Percentiles rank a stretch among this genome's conserved stretches.
Evolutionary conservation across 2,888 invertebrate species (phyloP).

Genomic region (Euphydryas editha): DNA sequence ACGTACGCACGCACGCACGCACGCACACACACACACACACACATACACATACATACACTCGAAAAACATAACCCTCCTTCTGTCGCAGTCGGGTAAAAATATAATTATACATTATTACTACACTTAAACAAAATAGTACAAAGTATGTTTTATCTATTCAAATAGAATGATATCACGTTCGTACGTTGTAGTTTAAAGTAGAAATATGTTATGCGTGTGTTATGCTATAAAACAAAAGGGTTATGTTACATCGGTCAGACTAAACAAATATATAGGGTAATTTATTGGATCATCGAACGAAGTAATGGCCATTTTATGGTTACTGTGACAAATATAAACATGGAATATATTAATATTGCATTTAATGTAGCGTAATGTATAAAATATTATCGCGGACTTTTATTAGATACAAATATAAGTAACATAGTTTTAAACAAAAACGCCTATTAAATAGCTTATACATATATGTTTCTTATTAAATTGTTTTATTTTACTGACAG

Average conservation of each 20-base stretch:
- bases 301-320: conserved; percentile 52
- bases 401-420: not conserved
- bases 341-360: conserved; percentile 55
- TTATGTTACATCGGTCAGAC: conserved; percentile 28
- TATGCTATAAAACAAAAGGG: conserved; percentile 22
- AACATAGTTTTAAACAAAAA: not conserved
- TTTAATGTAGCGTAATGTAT: conserved; percentile 46
- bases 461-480: no score
- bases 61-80: no score
- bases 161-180: not conserved
- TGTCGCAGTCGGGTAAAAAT: no score
- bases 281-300: conserved; percentile 49
- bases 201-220: conserved; percentile 18
- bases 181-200: not conserved
- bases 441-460: not conserved
- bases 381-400: conserved; percentile 10
- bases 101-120: no score
- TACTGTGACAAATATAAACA: conserved; percentile 44
- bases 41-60: no score
- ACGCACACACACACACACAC: no score
- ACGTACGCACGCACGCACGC: no score
- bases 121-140: no score
- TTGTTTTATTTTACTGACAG: no score
- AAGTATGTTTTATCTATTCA: not conserved
- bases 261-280: conserved; percentile 35